phyloP scores from a whole-genome alignment of 2,888 invertebrate species.

The Nebria brevicollis region DNA sequence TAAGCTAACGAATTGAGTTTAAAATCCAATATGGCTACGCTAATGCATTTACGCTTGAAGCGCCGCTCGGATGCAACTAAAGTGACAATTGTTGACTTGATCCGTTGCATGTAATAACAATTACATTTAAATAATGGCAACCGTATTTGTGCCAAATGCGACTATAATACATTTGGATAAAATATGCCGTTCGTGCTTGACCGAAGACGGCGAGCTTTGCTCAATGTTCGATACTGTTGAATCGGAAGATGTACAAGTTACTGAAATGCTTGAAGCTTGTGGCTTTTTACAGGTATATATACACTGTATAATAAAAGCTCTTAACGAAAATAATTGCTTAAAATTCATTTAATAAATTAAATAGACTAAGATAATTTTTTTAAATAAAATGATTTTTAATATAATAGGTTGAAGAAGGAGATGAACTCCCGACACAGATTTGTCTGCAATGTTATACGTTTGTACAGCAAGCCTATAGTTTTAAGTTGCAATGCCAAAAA shows the following conservation, averaged over 20 bases:
- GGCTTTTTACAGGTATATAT: constrained; percentile 63
- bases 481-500: constrained; percentile 64
- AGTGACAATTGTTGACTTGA: constrained; percentile 12
- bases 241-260: constrained; percentile 58
- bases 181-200: constrained; percentile 64
- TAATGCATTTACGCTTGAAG: neutral
- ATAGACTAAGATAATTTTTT: too few relatives aligned
- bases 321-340: too few relatives aligned
- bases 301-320: neutral
- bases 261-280: constrained; percentile 63
- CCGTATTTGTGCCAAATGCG: too few relatives aligned
- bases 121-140: constrained; percentile 13
- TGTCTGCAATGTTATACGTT: constrained; percentile 63
- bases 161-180: constrained; percentile 57
- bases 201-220: constrained; percentile 59
- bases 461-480: constrained; percentile 63
- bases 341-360: too few relatives aligned
- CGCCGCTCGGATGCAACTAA: neutral
- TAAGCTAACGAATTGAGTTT: too few relatives aligned
- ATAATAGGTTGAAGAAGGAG: constrained; percentile 58
- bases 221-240: constrained; percentile 61
- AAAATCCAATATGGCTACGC: too few relatives aligned
- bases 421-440: constrained; percentile 63
- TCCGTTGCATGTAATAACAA: neutral
- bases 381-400: too few relatives aligned